Base-by-base conservation (phyloP, 2,888 invertebrate genomes). In the Dynastes hyllus region DNA sequence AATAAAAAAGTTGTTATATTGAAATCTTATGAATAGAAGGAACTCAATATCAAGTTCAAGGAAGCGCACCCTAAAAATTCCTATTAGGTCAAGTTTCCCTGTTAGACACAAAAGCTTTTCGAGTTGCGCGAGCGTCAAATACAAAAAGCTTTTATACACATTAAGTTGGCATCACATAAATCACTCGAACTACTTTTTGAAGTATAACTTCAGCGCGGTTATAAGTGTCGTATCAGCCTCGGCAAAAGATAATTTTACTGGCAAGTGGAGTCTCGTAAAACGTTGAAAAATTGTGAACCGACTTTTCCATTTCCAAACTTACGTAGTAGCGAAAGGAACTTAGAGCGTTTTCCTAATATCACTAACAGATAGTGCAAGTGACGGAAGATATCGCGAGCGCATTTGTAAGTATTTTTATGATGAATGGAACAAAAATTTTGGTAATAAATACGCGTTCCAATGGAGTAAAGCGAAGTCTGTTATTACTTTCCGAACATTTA, bases 151-250 rank as follows among this genome's bases (percentile, higher is more conserved):
- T 61, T 61, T 61, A 61, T 61, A 61, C 22, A 61, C 61, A 61
- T 61, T 29, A 22, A 61, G 61, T 61, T 61, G 61, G 61, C 61
- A 61, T 61, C 27, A 61, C 61, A 61, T 61, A 61, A 61, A 61
- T 61, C 61, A 61, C 61, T 61, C 61, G 61, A 61, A 61, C 61
- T 61, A 61, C 22, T 61, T 61, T 37, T 61, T 61, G 27, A 61
- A 61, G 61, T 61, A 22, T 13, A 61, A 61, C 29, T 61, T 29
- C 61, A 22, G 9, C 22, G 61, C 13, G 22, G 61, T 61, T 61
- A 61, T 61, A 61, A 61, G 61, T 61, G 61, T 61, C 29, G 22
- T 61, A 61, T 61, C 61, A 61, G 22, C 22, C 22, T 2, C 16
- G 61, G 61, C 61, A 61, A 61, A 61, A 61, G 61, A 29, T 61